phyloP scores from a whole-genome alignment of 2,797 vertebrate genomes.

The Eulemur albifrons region DNA sequence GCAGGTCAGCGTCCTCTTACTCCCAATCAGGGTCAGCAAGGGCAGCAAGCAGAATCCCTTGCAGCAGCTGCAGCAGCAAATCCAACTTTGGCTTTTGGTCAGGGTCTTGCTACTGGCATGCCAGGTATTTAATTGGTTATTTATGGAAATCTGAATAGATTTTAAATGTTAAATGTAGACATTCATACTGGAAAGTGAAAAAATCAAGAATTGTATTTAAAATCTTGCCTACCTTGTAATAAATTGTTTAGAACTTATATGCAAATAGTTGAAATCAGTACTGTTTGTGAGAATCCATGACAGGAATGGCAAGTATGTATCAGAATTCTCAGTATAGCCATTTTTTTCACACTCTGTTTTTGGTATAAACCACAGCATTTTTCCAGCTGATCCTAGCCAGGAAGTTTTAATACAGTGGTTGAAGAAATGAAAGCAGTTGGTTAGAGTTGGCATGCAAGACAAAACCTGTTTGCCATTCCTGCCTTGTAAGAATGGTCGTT shows the following conservation, averaged over 20 bases:
- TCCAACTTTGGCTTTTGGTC: constrained; percentile 94
- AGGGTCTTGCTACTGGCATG: constrained; percentile 93
- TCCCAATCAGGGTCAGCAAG: constrained; percentile 95
- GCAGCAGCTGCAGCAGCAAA: constrained; percentile 93
- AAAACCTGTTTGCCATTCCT: neutral
- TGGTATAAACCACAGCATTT: neutral
- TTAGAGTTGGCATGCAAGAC: neutral
- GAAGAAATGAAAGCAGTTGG: neutral
- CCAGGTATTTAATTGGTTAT: constrained; percentile 86
- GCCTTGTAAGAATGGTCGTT: neutral
- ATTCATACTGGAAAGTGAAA: neutral
- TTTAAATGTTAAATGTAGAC: constrained; percentile 31
- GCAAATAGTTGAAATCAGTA: neutral
- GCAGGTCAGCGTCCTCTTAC: constrained; percentile 95
- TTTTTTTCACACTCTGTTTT: neutral
- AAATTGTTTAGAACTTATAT: constrained; percentile 47
- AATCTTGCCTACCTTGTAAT: neutral
- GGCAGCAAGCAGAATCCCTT: constrained; percentile 95
- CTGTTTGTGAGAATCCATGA: neutral
- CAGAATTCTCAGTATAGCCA: neutral
- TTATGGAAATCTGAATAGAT: constrained; percentile 49
- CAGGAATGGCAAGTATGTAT: neutral
- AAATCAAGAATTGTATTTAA: constrained; percentile 24
- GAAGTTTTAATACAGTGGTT: neutral
- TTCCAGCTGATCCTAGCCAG: neutral